Conservation (phyloP, 2,797 vertebrate genomes). For the Artibeus jamaicensis region DNA sequence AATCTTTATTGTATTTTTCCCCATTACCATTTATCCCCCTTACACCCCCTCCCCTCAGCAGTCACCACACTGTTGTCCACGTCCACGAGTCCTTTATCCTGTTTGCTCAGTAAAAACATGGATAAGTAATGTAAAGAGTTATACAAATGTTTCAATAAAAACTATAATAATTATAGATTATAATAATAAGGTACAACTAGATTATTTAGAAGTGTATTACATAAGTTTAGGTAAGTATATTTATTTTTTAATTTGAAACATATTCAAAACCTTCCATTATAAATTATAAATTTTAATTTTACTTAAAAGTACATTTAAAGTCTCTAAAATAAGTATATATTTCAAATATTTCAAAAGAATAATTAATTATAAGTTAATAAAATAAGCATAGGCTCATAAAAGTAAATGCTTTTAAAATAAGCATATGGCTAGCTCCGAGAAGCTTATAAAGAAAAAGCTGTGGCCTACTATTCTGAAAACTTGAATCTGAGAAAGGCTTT, state of each 20-base stretch:
- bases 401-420: slow-evolving; percentile 18
- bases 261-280: neutral
- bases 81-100: neutral
- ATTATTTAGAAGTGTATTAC: neutral
- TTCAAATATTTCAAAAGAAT: slow-evolving; percentile 7
- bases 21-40: neutral
- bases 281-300: neutral
- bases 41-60: neutral
- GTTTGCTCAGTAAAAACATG: neutral
- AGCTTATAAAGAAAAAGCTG: neutral
- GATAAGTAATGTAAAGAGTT: neutral
- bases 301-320: slow-evolving; percentile 3
- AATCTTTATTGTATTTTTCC: neutral
- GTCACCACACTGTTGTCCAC: neutral
- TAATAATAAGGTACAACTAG: neutral
- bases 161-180: neutral
- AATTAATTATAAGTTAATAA: slow-evolving; percentile 6
- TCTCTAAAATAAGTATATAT: neutral
- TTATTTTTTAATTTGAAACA: neutral
- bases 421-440: neutral
- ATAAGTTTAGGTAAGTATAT: neutral
- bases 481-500: neutral
- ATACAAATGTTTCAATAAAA: slow-evolving; percentile 17
- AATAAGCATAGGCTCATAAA: slow-evolving; percentile 8
- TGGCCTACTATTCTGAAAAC: neutral